These are phyloP conservation scores for Campoplex nolae DNA, from an alignment of 2,888 invertebrate genomes.

Conservation along the genomic window DNA sequence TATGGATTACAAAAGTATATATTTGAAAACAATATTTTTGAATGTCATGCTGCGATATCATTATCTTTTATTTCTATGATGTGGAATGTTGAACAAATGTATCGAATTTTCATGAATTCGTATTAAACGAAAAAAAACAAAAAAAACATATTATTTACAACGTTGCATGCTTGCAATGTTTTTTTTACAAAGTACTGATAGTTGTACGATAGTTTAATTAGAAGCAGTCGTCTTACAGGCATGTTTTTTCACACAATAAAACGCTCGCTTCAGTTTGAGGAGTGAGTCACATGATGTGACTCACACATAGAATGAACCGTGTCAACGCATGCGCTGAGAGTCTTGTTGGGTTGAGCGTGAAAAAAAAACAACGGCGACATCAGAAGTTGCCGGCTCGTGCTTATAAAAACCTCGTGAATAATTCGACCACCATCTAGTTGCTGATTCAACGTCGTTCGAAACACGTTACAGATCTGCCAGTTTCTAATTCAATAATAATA, in stretches of 20 bases:
- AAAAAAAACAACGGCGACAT: constrained; percentile 25
- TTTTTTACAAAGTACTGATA: background rate
- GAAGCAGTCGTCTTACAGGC: background rate
- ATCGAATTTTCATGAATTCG: no score
- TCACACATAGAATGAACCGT: constrained; percentile 1
- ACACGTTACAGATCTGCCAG: background rate
- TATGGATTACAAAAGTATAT: background rate
- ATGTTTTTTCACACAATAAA: background rate
- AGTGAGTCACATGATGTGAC: background rate
- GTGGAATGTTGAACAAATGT: background rate
- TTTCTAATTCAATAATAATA: background rate
- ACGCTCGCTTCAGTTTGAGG: background rate
- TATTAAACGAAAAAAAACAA: no score
- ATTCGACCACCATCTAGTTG: constrained; percentile 35
- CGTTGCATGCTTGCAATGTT: background rate
- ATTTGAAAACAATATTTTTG: background rate
- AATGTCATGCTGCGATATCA: background rate
- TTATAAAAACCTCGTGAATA: constrained; percentile 61
- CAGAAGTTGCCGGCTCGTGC: constrained; percentile 39
- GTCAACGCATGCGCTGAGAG: constrained; percentile 51
- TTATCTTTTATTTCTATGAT: background rate
- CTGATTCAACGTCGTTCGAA: constrained; percentile 12
- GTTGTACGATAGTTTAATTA: background rate
- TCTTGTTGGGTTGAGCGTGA: background rate
- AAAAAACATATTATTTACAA: background rate